These are phyloP conservation scores for Drosophila azteca DNA, from an alignment of 1,140 invertebrate species.

Conservation along the genomic window DNA sequence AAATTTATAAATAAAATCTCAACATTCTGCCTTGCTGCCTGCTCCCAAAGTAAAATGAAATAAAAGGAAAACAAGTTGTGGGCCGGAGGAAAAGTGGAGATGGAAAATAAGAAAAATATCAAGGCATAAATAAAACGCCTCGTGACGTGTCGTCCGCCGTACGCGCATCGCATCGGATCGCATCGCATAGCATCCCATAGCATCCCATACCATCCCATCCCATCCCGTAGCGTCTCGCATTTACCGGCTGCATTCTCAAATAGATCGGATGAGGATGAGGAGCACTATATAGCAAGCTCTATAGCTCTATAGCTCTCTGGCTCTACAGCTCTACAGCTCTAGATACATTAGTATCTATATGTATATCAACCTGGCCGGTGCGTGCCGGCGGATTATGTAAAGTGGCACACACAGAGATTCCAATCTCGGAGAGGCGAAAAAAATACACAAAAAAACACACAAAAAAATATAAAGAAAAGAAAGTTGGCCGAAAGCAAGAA, in stretches of 20 bases:
- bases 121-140: slow-evolving; percentile 74
- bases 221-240: slow-evolving; percentile 36
- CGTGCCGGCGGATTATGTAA: slow-evolving; percentile 78
- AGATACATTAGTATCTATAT: not conserved
- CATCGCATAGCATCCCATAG: not conserved
- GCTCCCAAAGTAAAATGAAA: slow-evolving; percentile 47
- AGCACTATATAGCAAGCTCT: slow-evolving; percentile 15
- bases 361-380: slow-evolving; percentile 38
- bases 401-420: slow-evolving; percentile 53
- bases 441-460: slow-evolving; percentile 9
- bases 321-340: no score
- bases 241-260: slow-evolving; percentile 52
- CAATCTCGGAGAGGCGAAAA: slow-evolving; percentile 30
- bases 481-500: slow-evolving; percentile 15
- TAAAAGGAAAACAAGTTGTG: slow-evolving; percentile 46
- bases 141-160: slow-evolving; percentile 34
- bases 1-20: slow-evolving; percentile 77
- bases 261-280: slow-evolving; percentile 26
- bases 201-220: slow-evolving; percentile 1
- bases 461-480: slow-evolving; percentile 9
- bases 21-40: slow-evolving; percentile 24
- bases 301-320: slow-evolving; percentile 15
- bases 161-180: no score
- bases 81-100: slow-evolving; percentile 41
- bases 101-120: slow-evolving; percentile 58